Conservation (phyloP, 2,113 vertebrate genomes). For the Ophthalmotilapia sp. region DNA sequence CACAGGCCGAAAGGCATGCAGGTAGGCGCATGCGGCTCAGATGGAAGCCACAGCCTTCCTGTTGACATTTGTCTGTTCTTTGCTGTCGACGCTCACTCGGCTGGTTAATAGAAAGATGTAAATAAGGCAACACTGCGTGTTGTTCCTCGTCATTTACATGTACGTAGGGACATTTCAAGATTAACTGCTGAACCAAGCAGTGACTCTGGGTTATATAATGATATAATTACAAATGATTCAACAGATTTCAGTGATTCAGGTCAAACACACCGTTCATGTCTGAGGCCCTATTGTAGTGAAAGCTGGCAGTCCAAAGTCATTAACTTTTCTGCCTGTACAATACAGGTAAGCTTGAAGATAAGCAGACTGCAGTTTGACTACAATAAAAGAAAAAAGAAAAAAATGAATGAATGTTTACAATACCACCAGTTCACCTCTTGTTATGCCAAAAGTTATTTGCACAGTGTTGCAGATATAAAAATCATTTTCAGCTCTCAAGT, state of each 20-base stretch:
- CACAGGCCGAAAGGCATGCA: background rate
- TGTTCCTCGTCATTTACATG: background rate
- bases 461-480: background rate
- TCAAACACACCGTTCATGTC: background rate
- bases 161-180: background rate
- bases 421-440: background rate
- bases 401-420: background rate
- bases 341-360: background rate
- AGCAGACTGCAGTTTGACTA: background rate
- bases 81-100: background rate
- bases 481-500: slow-evolving; percentile 24
- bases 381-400: background rate
- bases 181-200: background rate
- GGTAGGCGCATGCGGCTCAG: slow-evolving; percentile 4
- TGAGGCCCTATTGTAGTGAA: background rate
- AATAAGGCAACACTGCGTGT: background rate
- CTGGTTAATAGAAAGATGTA: slow-evolving; percentile 13
- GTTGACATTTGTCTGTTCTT: slow-evolving; percentile 23
- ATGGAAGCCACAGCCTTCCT: slow-evolving; percentile 42
- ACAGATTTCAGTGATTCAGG: background rate
- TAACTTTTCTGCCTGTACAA: background rate
- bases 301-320: background rate
- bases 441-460: background rate
- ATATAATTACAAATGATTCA: background rate
- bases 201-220: background rate